Evolutionary conservation across 2,797 vertebrate genomes (phyloP), one percentile per base, ranked within the genome.

Genomic region (Alectoris magna): DNA sequence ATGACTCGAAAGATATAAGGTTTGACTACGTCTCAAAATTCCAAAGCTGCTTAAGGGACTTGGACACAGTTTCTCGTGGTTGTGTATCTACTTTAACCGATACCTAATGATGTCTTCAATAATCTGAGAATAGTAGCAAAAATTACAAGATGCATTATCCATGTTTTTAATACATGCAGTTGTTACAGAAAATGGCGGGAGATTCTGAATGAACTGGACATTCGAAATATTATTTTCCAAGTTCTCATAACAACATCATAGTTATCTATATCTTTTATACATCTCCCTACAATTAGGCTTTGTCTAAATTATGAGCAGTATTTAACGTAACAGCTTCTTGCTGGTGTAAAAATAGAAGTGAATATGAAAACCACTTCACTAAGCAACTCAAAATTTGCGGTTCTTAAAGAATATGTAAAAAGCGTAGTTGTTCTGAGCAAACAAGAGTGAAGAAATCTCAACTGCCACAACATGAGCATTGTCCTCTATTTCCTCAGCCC

Each of bases 1-100:
- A 51, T 80, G 73, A 87, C 51, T 95, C 67, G 31, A 95, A 93
- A 82, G 39, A 58, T 49, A 49, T 5, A 93, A 78, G 48, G 21
- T 53, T 89, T 87, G 56, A 84, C 24, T 53, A 24, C 22, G 44
- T 49, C 69, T 66, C 38, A 80, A 74, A 74, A 82, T 84, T 91
- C 44, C 38, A 71, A 78, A 91, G 49, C 41, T 68, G 31, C 36
- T 78, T 76, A 77, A 86, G 26, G 23, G 31, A 39, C 36, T 56
- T 48, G 34, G 41, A 44, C 14, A 41, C 53, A 69, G 2, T 84
- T 94, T 79, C 41, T 48, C 59, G 34, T 58, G 36, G 9, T 36
- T 22, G 6, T 59, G 27, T 36, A 44, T 48, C 14, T 14, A 55
- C 38, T 78, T 36, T 51, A 73, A 63, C 17, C 34, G 22, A 7